Conservation (phyloP, 2,797 vertebrate species). For the Carcharodon carcharias region DNA sequence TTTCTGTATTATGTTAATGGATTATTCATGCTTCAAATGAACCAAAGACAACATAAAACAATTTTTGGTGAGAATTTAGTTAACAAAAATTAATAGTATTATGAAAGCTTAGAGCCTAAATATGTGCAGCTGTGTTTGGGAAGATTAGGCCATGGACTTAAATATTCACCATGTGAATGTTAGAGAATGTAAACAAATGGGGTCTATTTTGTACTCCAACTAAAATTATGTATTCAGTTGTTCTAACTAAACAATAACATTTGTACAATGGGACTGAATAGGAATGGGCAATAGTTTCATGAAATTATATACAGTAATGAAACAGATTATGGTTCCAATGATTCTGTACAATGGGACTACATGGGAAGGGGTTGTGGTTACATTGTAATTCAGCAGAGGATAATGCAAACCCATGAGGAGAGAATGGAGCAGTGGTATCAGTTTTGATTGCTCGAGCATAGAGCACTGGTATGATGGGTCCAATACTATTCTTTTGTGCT, state of each 20-base stretch:
- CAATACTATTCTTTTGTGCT: neutral
- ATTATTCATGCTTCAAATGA: neutral
- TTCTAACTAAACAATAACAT: neutral
- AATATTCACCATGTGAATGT: neutral
- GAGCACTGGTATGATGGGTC: neutral
- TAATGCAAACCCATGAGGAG: neutral
- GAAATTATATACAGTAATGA: neutral
- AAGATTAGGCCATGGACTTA: neutral
- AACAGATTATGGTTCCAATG: neutral
- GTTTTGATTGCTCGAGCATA: neutral
- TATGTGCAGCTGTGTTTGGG: neutral
- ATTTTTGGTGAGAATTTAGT: neutral
- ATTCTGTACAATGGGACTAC: neutral
- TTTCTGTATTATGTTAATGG: neutral
- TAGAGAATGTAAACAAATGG: neutral
- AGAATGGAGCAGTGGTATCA: neutral
- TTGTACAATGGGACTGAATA: neutral
- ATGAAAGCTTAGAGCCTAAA: neutral
- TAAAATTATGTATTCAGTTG: neutral
- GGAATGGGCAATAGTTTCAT: neutral
- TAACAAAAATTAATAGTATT: neutral
- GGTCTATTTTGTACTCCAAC: neutral
- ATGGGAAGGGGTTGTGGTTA: neutral
- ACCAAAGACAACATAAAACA: neutral
- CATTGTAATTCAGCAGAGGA: neutral